A percentile compares a stretch with the other conserved stretches of the same genome.
phyloP scores from a whole-genome alignment of 2,113 vertebrate species.

The Condylura cristata region DNA sequence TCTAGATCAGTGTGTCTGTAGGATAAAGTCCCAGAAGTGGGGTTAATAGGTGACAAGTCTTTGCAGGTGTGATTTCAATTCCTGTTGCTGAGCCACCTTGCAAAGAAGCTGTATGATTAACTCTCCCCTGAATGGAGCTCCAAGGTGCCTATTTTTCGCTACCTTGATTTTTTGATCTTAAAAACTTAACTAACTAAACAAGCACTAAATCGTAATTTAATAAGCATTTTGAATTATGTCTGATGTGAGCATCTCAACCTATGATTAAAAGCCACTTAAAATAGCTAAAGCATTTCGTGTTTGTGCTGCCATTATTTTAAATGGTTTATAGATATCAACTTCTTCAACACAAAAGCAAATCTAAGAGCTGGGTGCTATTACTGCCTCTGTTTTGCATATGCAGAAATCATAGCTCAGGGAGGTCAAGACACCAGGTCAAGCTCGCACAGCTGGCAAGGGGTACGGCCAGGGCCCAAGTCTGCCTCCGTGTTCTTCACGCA shows the following conservation, averaged over 20 bases:
- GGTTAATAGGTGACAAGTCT: not conserved
- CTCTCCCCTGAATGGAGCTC: not conserved
- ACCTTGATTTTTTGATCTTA: constrained; percentile 28
- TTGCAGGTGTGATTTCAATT: not conserved
- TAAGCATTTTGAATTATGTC: constrained; percentile 12
- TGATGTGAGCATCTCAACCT: not conserved
- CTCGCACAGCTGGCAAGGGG: not conserved
- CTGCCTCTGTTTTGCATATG: not conserved
- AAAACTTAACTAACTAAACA: not conserved
- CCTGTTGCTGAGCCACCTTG: not conserved
- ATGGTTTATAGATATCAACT: not conserved
- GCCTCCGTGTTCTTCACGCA: not conserved
- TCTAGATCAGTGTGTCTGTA: not conserved
- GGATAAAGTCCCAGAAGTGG: not conserved
- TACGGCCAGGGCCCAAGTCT: not conserved
- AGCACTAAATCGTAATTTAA: not conserved
- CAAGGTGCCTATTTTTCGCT: not conserved
- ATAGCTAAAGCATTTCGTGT: not conserved
- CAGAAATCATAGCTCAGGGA: not conserved
- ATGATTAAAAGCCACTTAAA: not conserved
- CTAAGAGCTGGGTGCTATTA: not conserved
- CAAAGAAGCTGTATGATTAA: not conserved
- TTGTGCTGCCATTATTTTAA: not conserved
- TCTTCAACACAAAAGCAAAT: not conserved
- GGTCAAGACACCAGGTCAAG: not conserved